Conservation (phyloP, 2,797 vertebrate genomes). For the Brachyrhaphis roseni region DNA sequence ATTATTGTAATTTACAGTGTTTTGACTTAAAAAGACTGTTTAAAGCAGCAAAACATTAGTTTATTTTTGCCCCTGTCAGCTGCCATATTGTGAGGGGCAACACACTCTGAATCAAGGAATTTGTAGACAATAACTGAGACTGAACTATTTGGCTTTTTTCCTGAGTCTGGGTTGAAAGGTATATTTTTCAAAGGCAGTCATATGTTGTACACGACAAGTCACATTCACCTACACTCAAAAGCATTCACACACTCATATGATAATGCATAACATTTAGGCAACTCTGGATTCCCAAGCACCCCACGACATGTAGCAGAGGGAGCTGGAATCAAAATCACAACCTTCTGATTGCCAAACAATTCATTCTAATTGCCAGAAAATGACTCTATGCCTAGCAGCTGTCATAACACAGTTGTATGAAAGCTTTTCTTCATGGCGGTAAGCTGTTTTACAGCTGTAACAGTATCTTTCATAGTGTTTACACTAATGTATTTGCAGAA, state of each 20-base stretch:
- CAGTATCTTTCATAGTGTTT: background rate
- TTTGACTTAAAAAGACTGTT: too few relatives aligned
- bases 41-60: too few relatives aligned
- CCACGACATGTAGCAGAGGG: background rate
- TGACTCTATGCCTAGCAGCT: background rate
- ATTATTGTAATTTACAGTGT: too few relatives aligned
- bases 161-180: background rate
- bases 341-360: background rate
- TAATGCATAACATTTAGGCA: background rate
- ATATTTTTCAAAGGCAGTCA: background rate
- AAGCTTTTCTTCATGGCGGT: background rate
- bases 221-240: background rate
- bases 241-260: background rate
- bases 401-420: background rate
- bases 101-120: too few relatives aligned
- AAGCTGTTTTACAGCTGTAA: background rate
- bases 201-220: background rate
- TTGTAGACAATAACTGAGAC: background rate
- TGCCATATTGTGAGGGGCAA: too few relatives aligned
- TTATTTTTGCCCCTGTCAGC: too few relatives aligned
- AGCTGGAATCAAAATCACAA: background rate
- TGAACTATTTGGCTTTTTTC: background rate
- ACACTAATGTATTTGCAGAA: background rate
- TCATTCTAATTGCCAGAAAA: constrained; percentile 1
- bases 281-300: background rate